A percentile compares a stretch with the other conserved stretches of the same genome.
Conservation (phyloP, 2,888 invertebrate genomes). For the Chaitophorus viminalis region DNA sequence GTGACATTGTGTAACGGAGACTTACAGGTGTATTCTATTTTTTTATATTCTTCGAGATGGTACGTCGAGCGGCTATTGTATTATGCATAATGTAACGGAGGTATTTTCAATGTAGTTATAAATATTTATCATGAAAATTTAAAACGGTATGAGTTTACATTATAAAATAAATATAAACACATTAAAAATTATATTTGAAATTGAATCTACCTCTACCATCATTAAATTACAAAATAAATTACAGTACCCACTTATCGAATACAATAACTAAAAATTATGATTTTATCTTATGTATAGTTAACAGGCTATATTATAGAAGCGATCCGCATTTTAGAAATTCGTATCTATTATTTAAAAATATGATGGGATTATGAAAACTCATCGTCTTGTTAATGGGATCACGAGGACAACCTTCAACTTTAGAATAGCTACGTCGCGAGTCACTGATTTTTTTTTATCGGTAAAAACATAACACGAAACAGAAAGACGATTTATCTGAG, state of each 20-base stretch:
- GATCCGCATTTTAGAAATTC: not conserved
- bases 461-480: not conserved
- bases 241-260: not conserved
- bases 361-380: not conserved
- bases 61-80: slow-evolving; percentile 21
- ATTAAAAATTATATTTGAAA: not conserved
- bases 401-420: not conserved
- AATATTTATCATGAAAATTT: slow-evolving; percentile 31
- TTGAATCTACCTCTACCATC: not conserved
- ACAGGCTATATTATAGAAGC: not conserved
- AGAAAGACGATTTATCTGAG: not conserved
- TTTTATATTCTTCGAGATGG: slow-evolving; percentile 12
- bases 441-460: not conserved
- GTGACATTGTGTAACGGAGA: slow-evolving; percentile 16
- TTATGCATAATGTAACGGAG: slow-evolving; percentile 7
- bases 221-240: slow-evolving; percentile 14
- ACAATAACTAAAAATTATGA: not conserved
- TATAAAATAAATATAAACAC: not conserved
- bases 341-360: not conserved
- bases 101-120: slow-evolving; percentile 8
- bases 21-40: slow-evolving; percentile 24
- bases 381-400: not conserved
- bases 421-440: not conserved
- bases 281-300: not conserved
- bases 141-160: slow-evolving; percentile 2